Evolutionary conservation across 2,113 vertebrate genomes (phyloP).

Genomic region (Condylura cristata): DNA sequence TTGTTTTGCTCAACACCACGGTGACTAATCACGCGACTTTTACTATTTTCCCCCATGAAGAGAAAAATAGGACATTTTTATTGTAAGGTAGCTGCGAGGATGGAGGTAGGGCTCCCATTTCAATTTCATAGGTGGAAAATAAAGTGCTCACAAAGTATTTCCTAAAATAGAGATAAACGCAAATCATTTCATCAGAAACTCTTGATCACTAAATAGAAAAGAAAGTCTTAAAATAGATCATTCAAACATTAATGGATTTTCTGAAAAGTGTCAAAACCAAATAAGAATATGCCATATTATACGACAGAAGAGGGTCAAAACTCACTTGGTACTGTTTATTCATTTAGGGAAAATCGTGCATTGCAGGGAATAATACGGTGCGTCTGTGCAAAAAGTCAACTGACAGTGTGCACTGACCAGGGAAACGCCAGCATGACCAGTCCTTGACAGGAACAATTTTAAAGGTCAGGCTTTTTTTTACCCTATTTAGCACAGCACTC

Average conservation of each 20-base stretch:
- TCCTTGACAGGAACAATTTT: conserved; percentile 9
- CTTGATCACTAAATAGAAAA: conserved; percentile 46
- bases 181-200: conserved; percentile 53
- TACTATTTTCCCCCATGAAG: neutral
- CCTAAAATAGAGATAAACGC: conserved; percentile 13
- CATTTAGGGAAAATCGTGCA: neutral
- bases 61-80: conserved; percentile 14
- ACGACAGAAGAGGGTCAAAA: conserved; percentile 7
- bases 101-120: neutral
- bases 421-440: neutral
- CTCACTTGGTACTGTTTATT: neutral
- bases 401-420: rapidly evolving
- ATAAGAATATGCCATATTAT: conserved; percentile 4
- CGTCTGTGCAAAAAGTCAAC: neutral
- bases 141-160: conserved; percentile 8
- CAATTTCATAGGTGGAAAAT: neutral
- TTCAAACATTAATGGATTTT: conserved; percentile 27
- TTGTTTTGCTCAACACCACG: conserved; percentile 45
- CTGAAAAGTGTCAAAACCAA: conserved; percentile 52
- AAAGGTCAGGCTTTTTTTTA: conserved; percentile 52
- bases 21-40: conserved; percentile 49
- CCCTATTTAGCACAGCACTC: neutral
- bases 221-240: conserved; percentile 51
- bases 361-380: neutral
- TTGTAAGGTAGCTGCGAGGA: neutral